Evolutionary conservation across 2,888 invertebrate species (phyloP), one percentile per base, ranked within the genome.

Genomic region (Apamea crenata): DNA sequence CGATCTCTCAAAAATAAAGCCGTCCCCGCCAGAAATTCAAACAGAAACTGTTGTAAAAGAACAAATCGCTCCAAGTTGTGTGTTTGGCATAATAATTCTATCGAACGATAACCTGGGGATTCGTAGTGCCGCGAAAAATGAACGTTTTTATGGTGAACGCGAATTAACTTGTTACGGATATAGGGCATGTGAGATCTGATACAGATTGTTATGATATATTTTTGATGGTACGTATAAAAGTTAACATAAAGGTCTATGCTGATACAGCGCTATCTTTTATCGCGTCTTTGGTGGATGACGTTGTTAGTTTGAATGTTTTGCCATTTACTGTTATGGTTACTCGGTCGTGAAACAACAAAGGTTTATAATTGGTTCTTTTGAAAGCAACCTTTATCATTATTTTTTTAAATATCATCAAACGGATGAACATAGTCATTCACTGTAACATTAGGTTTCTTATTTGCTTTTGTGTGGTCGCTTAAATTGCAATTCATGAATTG

Each of bases 71-170:
- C 73, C 87, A 88, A 87, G 82, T 88, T 89, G 87, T 90, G 91
- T 88, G 88, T 90, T 91, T 91, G 91, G 91, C 91, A 92, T 92
- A 90, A 91, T 91, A 91, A 92, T 92, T 90, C 78, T 81, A 80
- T 83, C 74, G 88, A 88, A 90, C 87, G 91, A 88, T 88, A 88
- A 88, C 87, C 89, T 80, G 84, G 91, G 91, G 89, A 91, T 85
- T 81, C 81, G 82, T 83, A 74, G 82, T 81, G 86, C 76, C 81
- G 82, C 75, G 84, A 85, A 88, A 86, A 86, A 91, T 91, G 89
- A 90, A 90, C 84, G 82, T 90, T 90, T 90, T 90, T 91, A 91
- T 91, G 87, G 85, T 87, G 85, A 74, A 81, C 75, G 81, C 69
- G 87, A 89, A 90, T 90, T 91, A 91, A 85, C 91, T 91, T 88